Conservation (phyloP, 1,140 invertebrate genomes). For the Colletes latitarsis region DNA sequence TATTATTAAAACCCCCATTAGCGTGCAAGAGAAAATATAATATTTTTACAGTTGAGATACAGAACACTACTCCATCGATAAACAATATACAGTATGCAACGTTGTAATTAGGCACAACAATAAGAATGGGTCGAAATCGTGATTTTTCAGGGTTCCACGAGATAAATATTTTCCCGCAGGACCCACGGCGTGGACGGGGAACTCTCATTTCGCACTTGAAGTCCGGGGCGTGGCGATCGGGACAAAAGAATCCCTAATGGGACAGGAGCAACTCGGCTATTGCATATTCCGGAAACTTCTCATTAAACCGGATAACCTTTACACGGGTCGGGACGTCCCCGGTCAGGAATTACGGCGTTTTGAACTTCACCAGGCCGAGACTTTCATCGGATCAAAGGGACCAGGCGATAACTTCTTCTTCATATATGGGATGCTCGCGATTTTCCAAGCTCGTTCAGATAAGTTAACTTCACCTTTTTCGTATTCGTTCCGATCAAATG, state of each 20-base stretch:
- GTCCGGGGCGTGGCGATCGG: neutral
- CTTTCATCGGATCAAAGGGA: neutral
- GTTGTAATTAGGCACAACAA: no score
- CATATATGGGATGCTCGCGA: no score
- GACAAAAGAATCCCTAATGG: conserved; percentile 50
- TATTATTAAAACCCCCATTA: no score
- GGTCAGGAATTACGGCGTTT: neutral
- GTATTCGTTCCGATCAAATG: conserved; percentile 4
- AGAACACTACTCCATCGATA: no score
- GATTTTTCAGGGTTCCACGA: neutral
- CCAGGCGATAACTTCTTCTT: neutral
- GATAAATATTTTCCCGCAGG: conserved; percentile 1
- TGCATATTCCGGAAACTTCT: conserved; percentile 38
- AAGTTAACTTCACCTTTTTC: no score
- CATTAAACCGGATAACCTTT: conserved; percentile 45
- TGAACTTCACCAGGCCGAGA: neutral
- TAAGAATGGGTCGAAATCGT: neutral
- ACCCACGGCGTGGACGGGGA: neutral
- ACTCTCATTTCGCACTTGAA: conserved; percentile 31
- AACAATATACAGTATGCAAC: no score
- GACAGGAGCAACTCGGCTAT: conserved; percentile 7
- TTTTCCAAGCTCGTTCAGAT: no score
- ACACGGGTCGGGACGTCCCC: conserved; percentile 1
- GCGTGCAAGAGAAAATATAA: no score
- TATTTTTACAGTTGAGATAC: no score